A percentile compares a stretch with the other conserved stretches of the same genome.
Evolutionary conservation across 1,140 invertebrate genomes (phyloP).

Genomic region (Bombus soroeensis): DNA sequence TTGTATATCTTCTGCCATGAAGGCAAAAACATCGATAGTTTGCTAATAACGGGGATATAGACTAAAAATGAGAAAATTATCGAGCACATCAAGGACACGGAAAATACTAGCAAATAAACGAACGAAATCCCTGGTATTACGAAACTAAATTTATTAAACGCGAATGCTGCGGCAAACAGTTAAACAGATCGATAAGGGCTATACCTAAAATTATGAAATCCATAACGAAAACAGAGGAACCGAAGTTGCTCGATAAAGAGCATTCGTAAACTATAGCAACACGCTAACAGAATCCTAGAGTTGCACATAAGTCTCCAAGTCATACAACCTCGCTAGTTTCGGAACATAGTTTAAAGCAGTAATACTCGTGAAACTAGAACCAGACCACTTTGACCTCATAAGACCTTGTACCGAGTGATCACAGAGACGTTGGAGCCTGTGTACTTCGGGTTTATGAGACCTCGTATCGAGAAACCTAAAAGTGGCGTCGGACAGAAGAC

Average conservation of each 20-base stretch:
- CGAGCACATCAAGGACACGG: not conserved
- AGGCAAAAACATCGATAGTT: not conserved
- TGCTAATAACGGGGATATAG: not conserved
- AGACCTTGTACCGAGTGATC: not conserved
- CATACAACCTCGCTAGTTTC: not conserved
- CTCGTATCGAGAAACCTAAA: no score
- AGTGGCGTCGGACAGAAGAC: not conserved
- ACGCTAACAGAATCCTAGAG: not conserved
- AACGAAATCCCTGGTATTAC: not conserved
- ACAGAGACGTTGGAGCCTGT: not conserved
- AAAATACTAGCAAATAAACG: not conserved
- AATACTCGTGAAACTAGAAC: not conserved
- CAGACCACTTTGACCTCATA: not conserved
- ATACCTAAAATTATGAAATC: not conserved
- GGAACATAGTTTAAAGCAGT: slow-evolving; percentile 4
- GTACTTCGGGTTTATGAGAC: not conserved
- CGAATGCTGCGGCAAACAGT: not conserved
- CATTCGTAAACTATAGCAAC: not conserved
- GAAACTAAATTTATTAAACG: not conserved
- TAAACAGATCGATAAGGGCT: not conserved
- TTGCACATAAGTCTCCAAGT: not conserved
- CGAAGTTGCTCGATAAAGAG: not conserved
- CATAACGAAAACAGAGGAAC: not conserved
- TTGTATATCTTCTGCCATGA: not conserved
- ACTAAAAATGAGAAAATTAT: not conserved